phyloP scores from a whole-genome alignment of 2,888 invertebrate species.

The Desoria tigrina region DNA sequence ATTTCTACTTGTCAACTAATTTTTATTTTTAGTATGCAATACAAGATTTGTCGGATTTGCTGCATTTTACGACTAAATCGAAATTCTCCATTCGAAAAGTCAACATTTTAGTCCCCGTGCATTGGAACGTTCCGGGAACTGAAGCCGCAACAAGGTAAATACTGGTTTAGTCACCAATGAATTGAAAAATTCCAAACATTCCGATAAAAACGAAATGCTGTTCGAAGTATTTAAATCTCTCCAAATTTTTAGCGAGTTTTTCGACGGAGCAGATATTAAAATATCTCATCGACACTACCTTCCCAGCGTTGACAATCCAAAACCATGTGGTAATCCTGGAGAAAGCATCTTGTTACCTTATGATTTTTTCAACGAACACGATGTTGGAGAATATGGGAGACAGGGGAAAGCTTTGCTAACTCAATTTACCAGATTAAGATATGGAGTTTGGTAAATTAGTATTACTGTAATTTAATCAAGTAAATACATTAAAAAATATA shows the following conservation, averaged over 20 bases:
- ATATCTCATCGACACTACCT: slow-evolving; percentile 22
- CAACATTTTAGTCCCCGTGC: slow-evolving; percentile 44
- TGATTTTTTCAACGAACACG: slow-evolving; percentile 32
- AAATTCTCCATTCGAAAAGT: slow-evolving; percentile 41
- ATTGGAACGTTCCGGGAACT: slow-evolving; percentile 37
- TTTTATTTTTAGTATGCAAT: slow-evolving; percentile 29
- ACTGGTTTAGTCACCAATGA: background rate
- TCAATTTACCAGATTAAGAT: slow-evolving; percentile 41
- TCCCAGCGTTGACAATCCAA: slow-evolving; percentile 44
- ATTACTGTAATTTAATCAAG: background rate
- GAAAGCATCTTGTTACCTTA: slow-evolving; percentile 42
- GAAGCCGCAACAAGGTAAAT: slow-evolving; percentile 20
- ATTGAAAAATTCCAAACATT: background rate
- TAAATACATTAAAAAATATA: no score
- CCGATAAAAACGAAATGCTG: background rate
- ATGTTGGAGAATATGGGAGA: slow-evolving; percentile 35
- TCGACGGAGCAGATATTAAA: slow-evolving; percentile 36
- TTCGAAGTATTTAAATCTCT: slow-evolving; percentile 8
- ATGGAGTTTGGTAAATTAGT: slow-evolving; percentile 39
- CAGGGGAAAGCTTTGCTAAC: slow-evolving; percentile 41
- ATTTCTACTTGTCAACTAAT: background rate
- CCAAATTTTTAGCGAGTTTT: slow-evolving; percentile 33
- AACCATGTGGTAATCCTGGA: slow-evolving; percentile 46
- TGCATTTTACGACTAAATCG: slow-evolving; percentile 27
- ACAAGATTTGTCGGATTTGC: slow-evolving; percentile 34